These are phyloP conservation scores for Dicerorhinus sumatrensis DNA, from an alignment of 2,113 vertebrate genomes.

Conservation along the genomic window DNA sequence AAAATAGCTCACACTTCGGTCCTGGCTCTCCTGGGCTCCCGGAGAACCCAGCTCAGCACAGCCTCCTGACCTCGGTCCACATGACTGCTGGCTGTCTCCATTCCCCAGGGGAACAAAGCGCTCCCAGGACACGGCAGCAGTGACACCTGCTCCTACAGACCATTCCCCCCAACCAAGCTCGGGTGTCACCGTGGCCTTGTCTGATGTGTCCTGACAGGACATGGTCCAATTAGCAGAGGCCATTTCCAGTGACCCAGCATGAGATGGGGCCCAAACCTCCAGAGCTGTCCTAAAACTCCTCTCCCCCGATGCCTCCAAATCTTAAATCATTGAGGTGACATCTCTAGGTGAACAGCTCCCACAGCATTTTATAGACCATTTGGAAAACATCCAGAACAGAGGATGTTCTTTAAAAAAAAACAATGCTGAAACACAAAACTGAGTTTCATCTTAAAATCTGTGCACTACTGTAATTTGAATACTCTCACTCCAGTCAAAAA, in stretches of 20 bases:
- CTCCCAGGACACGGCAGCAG: constrained; percentile 31
- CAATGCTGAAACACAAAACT: background rate
- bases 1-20: constrained; percentile 70
- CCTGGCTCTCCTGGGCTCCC: constrained; percentile 74
- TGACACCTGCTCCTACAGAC: background rate
- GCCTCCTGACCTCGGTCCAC: constrained; percentile 48
- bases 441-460: constrained; percentile 10
- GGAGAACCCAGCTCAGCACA: constrained; percentile 73
- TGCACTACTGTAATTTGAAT: background rate
- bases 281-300: background rate
- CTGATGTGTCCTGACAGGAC: background rate
- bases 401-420: background rate
- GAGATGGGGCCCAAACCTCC: background rate
- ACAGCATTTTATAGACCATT: background rate
- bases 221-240: background rate
- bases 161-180: background rate
- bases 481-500: background rate
- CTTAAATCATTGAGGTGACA: background rate
- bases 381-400: background rate
- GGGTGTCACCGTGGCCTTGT: background rate
- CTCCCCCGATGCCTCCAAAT: background rate
- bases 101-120: constrained; percentile 59
- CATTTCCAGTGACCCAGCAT: background rate
- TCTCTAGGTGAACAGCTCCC: background rate
- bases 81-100: constrained; percentile 32